phyloP scores from a whole-genome alignment of 2,113 vertebrate genomes.

The Gobio gobio region DNA sequence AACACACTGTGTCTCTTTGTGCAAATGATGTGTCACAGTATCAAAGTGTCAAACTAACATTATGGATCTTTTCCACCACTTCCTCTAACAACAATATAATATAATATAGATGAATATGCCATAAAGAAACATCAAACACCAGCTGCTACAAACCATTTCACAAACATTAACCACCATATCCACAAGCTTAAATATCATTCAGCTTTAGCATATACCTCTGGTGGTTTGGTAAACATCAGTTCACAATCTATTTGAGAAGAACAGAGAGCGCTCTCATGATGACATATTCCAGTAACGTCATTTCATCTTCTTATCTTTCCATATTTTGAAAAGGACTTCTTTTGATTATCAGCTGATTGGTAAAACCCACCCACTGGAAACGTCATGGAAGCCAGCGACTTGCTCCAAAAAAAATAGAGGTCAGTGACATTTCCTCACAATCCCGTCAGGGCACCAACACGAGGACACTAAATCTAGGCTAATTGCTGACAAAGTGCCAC shows the following conservation, averaged over 20 bases:
- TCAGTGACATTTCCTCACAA: constrained; percentile 1
- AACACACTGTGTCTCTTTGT: background rate
- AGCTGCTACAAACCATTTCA: constrained; percentile 13
- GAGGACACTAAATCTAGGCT: constrained; percentile 33
- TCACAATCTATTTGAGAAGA: constrained; percentile 20
- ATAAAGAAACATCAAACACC: background rate
- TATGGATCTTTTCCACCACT: background rate
- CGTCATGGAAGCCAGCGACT: background rate
- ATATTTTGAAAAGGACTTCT: background rate
- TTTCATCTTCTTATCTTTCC: constrained; percentile 13
- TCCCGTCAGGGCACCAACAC: background rate
- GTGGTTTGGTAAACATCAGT: constrained; percentile 35
- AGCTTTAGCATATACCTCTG: constrained; percentile 1
- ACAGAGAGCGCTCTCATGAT: constrained; percentile 2
- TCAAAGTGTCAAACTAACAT: background rate
- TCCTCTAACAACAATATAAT: background rate
- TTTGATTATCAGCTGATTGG: constrained; percentile 2
- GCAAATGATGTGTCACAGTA: background rate
- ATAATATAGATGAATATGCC: background rate
- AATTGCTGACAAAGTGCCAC: constrained; percentile 52
- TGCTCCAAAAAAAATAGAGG: constrained; percentile 20
- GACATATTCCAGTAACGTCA: constrained; percentile 22
- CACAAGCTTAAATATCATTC: background rate
- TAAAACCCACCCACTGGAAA: constrained; percentile 4
- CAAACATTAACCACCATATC: constrained; percentile 21